Base-by-base conservation (phyloP, 2,113 vertebrate species). In the Brachyhypopomus occidentalis region DNA sequence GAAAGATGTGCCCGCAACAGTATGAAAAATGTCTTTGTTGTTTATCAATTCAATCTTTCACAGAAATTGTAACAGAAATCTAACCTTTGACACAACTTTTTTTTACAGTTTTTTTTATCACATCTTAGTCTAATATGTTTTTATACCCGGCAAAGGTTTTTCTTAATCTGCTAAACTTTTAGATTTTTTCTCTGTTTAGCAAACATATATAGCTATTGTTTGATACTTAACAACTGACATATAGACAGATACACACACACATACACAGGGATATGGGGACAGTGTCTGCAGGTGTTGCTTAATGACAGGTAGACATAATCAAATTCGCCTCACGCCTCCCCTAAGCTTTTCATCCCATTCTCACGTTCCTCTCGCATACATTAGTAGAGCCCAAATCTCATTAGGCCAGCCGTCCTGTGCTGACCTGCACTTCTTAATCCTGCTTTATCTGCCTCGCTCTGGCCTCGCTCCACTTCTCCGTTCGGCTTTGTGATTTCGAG, bases 301-400 rank as follows among this genome's bases (percentile, higher is more conserved):
- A 87, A 89, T 91, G 88, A 86, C 85, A 90, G 84, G 88, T 83
- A 83, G 87, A 87, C 80, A 87, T 89, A 90, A 90, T 90, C 91
- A 89, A 52, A 91, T 91, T 88, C 89, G 76, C 79, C 80, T 87
- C 89, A 90, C 87, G 81, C 84, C 89, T 88, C 86, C 62, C 84
- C 84, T 90, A 90, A 90, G 89, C 89, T 84, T 76, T 80, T 83
- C 72, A 83, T 86, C 87, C 85, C 86, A 90, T 89, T 91, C 90
- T 89, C 87, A 90, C 89, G 88, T 88, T 70, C 20, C 20, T 41
- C 66, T 38, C 36, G 60, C 25, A 80, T 34, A 55, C 7, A 72
- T 41, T 60, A 74, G 41, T 52, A 34, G 3, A 55, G 30, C 62
- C 23, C 62, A 30, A 48, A 66, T 67, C 45, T 77, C 48, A 66